Conservation (phyloP, 1,140 invertebrate genomes). For the Reticulitermes speratus region DNA sequence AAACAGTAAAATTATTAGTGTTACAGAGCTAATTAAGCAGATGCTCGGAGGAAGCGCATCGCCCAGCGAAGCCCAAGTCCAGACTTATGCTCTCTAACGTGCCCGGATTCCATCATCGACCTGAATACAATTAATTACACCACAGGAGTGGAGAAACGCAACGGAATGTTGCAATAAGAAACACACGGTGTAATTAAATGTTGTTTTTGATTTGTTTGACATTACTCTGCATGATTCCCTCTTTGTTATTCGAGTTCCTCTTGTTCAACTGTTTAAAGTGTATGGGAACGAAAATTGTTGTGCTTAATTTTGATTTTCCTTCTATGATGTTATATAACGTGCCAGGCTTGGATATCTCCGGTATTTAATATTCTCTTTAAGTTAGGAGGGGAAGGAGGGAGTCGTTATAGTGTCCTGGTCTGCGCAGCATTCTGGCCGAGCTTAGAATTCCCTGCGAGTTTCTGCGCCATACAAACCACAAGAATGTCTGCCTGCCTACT, state of each 20-base stretch:
- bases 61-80: no score
- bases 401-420: not conserved
- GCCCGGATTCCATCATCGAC: conserved; percentile 1
- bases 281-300: not conserved
- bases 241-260: not conserved
- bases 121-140: conserved; percentile 12
- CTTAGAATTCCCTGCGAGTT: not conserved
- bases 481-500: not conserved
- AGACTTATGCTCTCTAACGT: not conserved
- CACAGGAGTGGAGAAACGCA: not conserved
- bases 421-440: not conserved
- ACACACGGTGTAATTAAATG: conserved; percentile 6
- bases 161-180: not conserved
- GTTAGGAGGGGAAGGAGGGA: not conserved
- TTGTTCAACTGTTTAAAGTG: not conserved
- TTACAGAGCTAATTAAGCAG: not conserved
- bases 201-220: conserved; percentile 15
- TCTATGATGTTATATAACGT: not conserved
- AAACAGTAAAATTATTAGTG: not conserved
- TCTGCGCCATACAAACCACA: not conserved
- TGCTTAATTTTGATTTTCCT: conserved; percentile 14
- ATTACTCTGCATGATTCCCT: not conserved
- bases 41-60: not conserved
- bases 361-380: conserved; percentile 18
- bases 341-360: not conserved